Evolutionary conservation across 2,113 vertebrate genomes (phyloP).

Genomic region (Penelope pileata): DNA sequence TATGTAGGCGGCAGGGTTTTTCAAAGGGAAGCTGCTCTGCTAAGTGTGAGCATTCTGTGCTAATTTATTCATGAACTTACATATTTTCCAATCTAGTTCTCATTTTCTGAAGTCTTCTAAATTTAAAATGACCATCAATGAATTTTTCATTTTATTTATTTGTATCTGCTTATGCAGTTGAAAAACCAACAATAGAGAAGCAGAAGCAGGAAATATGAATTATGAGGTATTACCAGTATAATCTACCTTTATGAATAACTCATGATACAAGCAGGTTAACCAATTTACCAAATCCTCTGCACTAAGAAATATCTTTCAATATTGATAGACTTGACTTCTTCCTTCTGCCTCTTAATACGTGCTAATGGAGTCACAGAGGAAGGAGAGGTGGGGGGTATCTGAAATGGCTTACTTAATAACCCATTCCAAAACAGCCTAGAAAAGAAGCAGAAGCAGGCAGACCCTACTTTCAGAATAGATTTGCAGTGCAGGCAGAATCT

Average conservation of each 20-base stretch:
- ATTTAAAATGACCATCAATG: not conserved
- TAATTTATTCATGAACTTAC: not conserved
- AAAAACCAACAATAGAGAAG: not conserved
- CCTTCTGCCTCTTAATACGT: not conserved
- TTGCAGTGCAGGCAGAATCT: not conserved
- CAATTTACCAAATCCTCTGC: not conserved
- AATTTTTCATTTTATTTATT: not conserved
- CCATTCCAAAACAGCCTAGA: not conserved
- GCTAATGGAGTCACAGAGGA: not conserved
- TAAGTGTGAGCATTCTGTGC: not conserved
- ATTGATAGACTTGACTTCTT: not conserved
- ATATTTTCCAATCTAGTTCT: not conserved
- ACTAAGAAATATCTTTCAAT: not conserved
- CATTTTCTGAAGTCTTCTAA: not conserved
- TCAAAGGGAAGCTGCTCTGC: not conserved
- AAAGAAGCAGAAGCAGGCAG: not conserved
- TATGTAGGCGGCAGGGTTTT: not conserved
- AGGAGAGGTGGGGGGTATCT: too few relatives aligned
- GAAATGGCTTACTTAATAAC: not conserved
- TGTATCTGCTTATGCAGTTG: not conserved
- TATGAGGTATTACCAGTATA: not conserved
- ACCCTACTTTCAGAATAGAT: not conserved
- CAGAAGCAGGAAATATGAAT: not conserved
- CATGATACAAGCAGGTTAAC: not conserved
- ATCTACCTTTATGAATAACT: not conserved